These are phyloP conservation scores for Lamproptera curius DNA, from an alignment of 2,888 invertebrate species.

Conservation along the genomic window DNA sequence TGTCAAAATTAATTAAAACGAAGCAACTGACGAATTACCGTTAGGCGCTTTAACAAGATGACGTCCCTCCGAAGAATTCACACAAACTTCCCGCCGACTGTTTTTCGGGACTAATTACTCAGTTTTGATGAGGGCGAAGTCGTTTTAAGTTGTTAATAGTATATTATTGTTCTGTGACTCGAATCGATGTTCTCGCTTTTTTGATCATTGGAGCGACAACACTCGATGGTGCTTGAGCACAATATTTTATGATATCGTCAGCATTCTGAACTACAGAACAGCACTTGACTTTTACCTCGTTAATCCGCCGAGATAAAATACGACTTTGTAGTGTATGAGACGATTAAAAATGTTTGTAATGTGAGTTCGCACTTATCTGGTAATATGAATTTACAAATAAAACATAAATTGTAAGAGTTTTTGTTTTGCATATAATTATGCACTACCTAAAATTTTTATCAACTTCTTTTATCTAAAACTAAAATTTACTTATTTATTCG, in stretches of 20 bases:
- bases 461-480: too few species aligned
- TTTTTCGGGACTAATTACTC: conserved; percentile 44
- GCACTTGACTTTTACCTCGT: too few species aligned
- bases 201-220: neutral
- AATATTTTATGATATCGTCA: neutral
- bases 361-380: too few species aligned
- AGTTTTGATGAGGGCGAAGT: conserved; percentile 27
- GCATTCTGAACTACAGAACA: too few species aligned
- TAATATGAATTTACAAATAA: too few species aligned
- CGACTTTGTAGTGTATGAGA: too few species aligned
- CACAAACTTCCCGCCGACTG: conserved; percentile 39
- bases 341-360: too few species aligned
- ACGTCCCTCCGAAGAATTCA: conserved; percentile 46
- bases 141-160: conserved; percentile 15
- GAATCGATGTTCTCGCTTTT: neutral
- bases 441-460: too few species aligned
- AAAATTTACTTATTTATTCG: too few species aligned
- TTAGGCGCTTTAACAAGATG: conserved; percentile 53
- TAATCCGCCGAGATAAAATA: too few species aligned
- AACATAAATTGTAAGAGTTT: too few species aligned
- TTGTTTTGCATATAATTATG: too few species aligned
- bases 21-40: conserved; percentile 57
- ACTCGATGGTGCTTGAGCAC: neutral
- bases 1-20: conserved; percentile 78
- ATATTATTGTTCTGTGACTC: conserved; percentile 8